These are phyloP conservation scores for Pangasius mekongensis DNA, from an alignment of 2,797 vertebrate genomes.

Conservation along the genomic window DNA sequence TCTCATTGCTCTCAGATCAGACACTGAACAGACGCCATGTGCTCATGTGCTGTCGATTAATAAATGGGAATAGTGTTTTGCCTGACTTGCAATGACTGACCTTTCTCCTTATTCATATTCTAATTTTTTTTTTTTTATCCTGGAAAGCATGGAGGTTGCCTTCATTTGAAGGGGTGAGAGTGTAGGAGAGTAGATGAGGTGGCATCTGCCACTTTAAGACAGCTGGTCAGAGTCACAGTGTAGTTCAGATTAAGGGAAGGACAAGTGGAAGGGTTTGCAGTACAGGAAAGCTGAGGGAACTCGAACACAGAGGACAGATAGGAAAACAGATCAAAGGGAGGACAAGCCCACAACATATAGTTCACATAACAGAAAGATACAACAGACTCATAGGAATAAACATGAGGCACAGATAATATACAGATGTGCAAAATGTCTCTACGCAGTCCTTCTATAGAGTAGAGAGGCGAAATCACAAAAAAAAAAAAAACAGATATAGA, in stretches of 20 bases:
- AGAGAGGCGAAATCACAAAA: background rate
- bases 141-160: conserved; percentile 26
- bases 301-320: background rate
- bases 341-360: conserved; percentile 31
- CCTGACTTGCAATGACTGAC: background rate
- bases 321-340: conserved; percentile 21
- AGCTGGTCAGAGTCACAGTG: conserved; percentile 64
- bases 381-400: conserved; percentile 11
- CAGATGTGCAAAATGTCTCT: conserved; percentile 49
- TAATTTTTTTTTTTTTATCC: conserved; percentile 12
- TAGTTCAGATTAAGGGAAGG: conserved; percentile 38
- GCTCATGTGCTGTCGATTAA: background rate
- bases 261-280: background rate
- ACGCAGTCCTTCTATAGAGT: conserved; percentile 14
- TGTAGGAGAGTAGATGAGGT: conserved; percentile 34
- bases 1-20: conserved; percentile 26
- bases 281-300: conserved; percentile 25
- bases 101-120: conserved; percentile 28
- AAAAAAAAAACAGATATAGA: background rate
- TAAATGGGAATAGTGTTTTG: background rate
- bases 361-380: conserved; percentile 38
- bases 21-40: background rate
- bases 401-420: conserved; percentile 31
- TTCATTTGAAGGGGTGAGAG: conserved; percentile 26
- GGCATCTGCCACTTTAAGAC: conserved; percentile 57